Conservation (phyloP, 2,797 vertebrate species). For the Corythornis leucogaster region DNA sequence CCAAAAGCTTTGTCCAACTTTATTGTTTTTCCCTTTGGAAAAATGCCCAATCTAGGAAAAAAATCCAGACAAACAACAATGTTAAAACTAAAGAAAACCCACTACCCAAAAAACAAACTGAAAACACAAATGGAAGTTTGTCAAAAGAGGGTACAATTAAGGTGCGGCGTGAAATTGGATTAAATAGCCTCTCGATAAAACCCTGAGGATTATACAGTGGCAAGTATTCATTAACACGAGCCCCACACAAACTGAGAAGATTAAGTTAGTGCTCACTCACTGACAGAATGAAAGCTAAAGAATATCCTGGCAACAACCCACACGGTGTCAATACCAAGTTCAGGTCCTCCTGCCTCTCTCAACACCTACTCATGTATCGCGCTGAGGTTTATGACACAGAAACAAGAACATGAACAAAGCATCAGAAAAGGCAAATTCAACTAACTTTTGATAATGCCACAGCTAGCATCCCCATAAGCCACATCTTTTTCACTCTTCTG, state of each 20-base stretch:
- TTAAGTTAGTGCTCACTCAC: not conserved
- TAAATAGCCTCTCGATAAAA: not conserved
- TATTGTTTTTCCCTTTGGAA: not conserved
- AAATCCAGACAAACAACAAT: too few species aligned
- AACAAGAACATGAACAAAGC: not conserved
- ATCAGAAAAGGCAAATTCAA: not conserved
- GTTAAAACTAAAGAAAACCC: not conserved
- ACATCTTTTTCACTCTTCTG: rapidly evolving
- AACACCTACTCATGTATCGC: not conserved
- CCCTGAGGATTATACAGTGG: conserved; percentile 43
- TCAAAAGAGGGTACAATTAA: not conserved
- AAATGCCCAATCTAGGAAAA: not conserved
- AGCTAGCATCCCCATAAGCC: not conserved
- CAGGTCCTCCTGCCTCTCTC: conserved; percentile 31
- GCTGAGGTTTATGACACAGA: conserved; percentile 1
- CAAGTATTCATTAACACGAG: conserved; percentile 44
- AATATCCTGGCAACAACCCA: conserved; percentile 52
- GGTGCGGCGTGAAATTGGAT: conserved; percentile 37
- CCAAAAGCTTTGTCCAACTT: not conserved
- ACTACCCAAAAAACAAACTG: too few species aligned
- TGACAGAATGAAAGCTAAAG: not conserved
- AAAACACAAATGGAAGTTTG: not conserved
- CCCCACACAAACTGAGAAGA: not conserved
- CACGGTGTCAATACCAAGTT: not conserved
- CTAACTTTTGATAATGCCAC: not conserved